Base-by-base conservation (phyloP, 2,797 vertebrate species). In the Anguilla marmorata region DNA sequence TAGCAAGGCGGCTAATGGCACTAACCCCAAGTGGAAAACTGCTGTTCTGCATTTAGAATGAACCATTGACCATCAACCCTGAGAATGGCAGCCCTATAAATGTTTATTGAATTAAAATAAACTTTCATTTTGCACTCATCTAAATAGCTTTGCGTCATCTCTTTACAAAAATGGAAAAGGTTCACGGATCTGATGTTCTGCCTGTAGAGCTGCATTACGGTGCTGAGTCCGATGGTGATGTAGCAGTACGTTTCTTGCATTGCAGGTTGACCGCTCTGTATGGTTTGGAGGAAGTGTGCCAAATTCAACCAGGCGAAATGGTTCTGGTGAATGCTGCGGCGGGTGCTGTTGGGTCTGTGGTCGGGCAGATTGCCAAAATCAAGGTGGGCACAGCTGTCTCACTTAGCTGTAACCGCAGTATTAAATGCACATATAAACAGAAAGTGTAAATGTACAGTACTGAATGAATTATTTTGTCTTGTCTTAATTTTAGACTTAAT, bases 331-430 rank as follows among this genome's bases (percentile, higher is more conserved):
- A 96, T 24, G 96, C 96, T 14, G 98, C 98, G 0, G 97, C 98
- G 0, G 98, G 98, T 0, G 98, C 98, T 0, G 98, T 99, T 92
- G 98, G 98, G 72, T 95, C 95, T 0, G 90, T 97, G 5, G 98
- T 96, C 76, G 98, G 98, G 0, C 98, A 99, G 94, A 96, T 99
- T 0, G 97, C 97, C 8, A 99, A 99, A 93, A 94, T 98, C 80
- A 97, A 97, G 91, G 96, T 97, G 89, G 91, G 94, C 90, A 27
- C 12, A 37, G 58, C 30, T 16, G 11, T 27, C 56, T 41, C 37
- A 24, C 41, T 50, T 19, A 3, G 27, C 74, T 12, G 12, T 14
- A 27, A 74, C 69, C 33, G 9, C 27, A 14, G 2, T 74, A 74
- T 11, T 66, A 63, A n/a, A 69, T 27, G 5, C 8, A 2, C 14